Conservation (phyloP, 2,113 vertebrate species). For the Hippocampus zosterae region DNA sequence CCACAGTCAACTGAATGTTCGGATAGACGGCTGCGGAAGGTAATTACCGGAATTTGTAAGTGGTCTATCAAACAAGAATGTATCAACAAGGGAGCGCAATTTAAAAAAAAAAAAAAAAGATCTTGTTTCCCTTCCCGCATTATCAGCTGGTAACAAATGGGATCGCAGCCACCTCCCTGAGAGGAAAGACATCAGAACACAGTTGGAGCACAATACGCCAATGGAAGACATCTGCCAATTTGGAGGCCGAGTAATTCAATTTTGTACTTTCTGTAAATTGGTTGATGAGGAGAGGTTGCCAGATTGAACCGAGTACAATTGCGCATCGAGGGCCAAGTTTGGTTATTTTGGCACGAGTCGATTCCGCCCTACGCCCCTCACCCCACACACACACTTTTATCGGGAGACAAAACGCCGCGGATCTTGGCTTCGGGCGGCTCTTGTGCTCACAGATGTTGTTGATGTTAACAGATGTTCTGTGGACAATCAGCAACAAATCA, state of each 20-base stretch:
- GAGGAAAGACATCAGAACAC: slow-evolving; percentile 44
- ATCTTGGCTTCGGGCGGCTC: slow-evolving; percentile 37
- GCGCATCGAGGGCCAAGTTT: slow-evolving; percentile 47
- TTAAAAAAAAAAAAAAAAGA: slow-evolving; percentile 17
- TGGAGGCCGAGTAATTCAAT: slow-evolving; percentile 54
- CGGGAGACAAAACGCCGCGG: slow-evolving; percentile 20
- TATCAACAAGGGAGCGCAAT: slow-evolving; percentile 31
- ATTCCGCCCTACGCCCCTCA: slow-evolving; percentile 1
- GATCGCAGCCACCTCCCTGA: slow-evolving; percentile 36
- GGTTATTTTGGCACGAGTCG: slow-evolving; percentile 39
- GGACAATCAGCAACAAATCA: slow-evolving; percentile 43
- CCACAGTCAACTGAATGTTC: slow-evolving; percentile 13
- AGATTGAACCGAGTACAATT: slow-evolving; percentile 54
- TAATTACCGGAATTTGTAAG: slow-evolving; percentile 39
- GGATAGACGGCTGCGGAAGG: slow-evolving; percentile 21
- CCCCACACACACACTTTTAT: slow-evolving; percentile 31
- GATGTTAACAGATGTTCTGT: slow-evolving; percentile 26
- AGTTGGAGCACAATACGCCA: slow-evolving; percentile 32
- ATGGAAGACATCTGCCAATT: slow-evolving; percentile 46
- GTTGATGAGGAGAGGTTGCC: slow-evolving; percentile 50
- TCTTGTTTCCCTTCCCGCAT: slow-evolving; percentile 35
- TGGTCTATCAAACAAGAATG: slow-evolving; percentile 32
- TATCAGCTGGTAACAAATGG: slow-evolving; percentile 37
- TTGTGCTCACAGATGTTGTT: slow-evolving; percentile 18
- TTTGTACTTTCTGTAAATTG: slow-evolving; percentile 54